Base-by-base conservation (phyloP, 2,113 vertebrate species). In the Xyrauchen texanus region DNA sequence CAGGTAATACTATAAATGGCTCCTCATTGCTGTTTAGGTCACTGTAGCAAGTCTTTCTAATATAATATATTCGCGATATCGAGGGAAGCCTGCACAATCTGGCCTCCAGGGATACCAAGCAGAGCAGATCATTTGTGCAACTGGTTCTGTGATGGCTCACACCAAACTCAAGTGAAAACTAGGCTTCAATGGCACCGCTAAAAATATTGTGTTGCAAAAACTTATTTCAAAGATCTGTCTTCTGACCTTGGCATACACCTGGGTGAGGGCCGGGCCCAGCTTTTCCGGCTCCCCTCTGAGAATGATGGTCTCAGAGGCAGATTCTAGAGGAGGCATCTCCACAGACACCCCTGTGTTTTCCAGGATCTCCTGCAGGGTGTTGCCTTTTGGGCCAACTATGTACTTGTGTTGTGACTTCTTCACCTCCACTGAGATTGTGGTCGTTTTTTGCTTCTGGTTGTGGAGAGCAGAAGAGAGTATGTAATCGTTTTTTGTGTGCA, bases 361-460 rank as follows among this genome's bases (percentile, higher is more conserved):
- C 87, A 94, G 81, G 83, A 94, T 94, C 86, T 95, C 92, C 76
- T 95, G 92, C 82, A 94, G 76, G 4, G 91, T 95, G 92, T 93
- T 95, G 12, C 90, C 91, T 74, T 93, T 94, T 0, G 91, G 88
- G 12, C 91, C 92, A 0, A 93, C 89, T 52, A 93, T 93, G 89
- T 91, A 94, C 82, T 93, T 93, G n/a, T 94, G 91, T 88, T 95
- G 92, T 1, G 91, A 94, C 76, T 95, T 95, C 85, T 93, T 94
- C 82, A 94, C 92, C 77, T 93, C 90, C 68, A 94, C 90, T 0
- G 89, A 92, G 81, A 93, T 92, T 15, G 90, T 92, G 8, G 89
- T 94, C 13, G 92, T 93, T 86, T 93, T 95, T 69, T 91, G 93
- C 82, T 95, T 95, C 94, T 95, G 62, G 21, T 65, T 45, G 49